These are phyloP conservation scores for Oasisia sp. DNA, from an alignment of 2,888 invertebrate species.

Conservation along the genomic window DNA sequence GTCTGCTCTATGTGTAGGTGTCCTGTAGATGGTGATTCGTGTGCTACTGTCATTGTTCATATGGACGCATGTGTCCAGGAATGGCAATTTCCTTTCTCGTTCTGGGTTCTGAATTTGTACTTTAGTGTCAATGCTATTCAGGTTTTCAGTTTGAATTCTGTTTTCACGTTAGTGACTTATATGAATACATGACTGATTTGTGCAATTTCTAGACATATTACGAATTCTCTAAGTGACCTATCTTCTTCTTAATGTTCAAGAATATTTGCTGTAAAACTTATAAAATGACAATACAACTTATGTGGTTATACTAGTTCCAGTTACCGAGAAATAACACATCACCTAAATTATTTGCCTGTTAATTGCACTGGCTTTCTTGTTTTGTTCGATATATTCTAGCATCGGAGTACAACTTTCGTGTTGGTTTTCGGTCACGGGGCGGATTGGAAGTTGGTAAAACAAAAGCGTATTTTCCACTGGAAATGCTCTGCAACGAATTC, in stretches of 20 bases:
- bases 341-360: neutral
- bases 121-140: no score
- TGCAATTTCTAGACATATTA: neutral
- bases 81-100: no score
- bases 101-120: no score
- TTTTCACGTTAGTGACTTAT: no score
- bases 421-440: neutral
- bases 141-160: no score
- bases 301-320: neutral
- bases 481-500: neutral
- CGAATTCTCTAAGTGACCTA: neutral
- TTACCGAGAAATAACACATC: neutral
- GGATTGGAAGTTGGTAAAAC: neutral
- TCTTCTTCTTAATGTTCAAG: neutral
- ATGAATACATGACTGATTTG: no score
- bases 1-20: no score
- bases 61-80: no score
- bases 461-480: neutral
- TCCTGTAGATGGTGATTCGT: no score
- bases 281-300: neutral
- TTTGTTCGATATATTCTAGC: neutral
- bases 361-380: neutral
- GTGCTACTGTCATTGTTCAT: no score
- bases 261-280: neutral
- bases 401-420: neutral